phyloP scores from a whole-genome alignment of 2,113 vertebrate genomes.

The Nerophis ophidion region DNA sequence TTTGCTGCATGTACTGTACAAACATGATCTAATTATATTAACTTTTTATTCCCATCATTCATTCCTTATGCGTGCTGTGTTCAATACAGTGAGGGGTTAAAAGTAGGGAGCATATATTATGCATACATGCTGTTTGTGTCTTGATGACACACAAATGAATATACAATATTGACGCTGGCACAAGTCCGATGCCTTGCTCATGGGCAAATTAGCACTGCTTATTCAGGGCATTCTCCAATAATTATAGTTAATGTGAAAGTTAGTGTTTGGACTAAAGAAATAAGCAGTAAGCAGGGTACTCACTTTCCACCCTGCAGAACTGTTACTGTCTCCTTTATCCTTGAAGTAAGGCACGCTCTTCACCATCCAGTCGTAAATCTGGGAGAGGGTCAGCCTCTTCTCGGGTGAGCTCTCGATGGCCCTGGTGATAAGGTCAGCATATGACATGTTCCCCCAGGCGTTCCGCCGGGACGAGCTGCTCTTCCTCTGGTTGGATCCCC shows the following conservation, averaged over 20 bases:
- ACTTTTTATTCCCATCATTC: too few species aligned
- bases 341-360: slow-evolving; percentile 95
- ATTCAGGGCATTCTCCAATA: neutral
- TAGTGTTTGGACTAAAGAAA: neutral
- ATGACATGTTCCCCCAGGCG: slow-evolving; percentile 96
- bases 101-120: too few species aligned
- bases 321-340: slow-evolving; percentile 94
- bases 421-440: slow-evolving; percentile 94
- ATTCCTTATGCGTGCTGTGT: too few species aligned
- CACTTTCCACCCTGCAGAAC: slow-evolving; percentile 96
- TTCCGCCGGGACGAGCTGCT: slow-evolving; percentile 93
- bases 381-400: slow-evolving; percentile 90
- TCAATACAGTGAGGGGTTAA: too few species aligned
- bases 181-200: neutral
- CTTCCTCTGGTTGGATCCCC: slow-evolving; percentile 78
- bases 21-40: too few species aligned
- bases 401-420: slow-evolving; percentile 94
- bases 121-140: too few species aligned
- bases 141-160: too few species aligned
- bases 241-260: neutral
- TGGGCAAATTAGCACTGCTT: neutral
- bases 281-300: slow-evolving; percentile 25
- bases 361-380: slow-evolving; percentile 99
- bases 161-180: too few species aligned
- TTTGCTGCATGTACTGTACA: too few species aligned